Conservation (phyloP, 2,888 invertebrate genomes). For the Cyclophora punctaria region DNA sequence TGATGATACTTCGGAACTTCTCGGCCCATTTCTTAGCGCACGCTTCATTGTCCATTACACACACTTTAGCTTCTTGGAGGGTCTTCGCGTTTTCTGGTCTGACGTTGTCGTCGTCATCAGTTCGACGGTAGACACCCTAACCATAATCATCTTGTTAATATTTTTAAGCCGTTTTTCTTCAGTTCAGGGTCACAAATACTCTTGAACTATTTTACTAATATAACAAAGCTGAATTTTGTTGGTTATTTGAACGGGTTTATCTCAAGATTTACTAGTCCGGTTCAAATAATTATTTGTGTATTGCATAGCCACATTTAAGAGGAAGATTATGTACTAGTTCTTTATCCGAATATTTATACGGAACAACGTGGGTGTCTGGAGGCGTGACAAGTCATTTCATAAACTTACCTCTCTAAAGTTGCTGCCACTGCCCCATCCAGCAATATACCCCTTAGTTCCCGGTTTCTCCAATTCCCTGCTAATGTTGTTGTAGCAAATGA, state of each 20-base stretch:
- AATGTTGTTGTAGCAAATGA: conserved; percentile 53
- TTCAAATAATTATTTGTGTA: no score
- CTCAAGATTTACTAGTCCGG: no score
- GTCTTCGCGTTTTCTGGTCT: conserved; percentile 48
- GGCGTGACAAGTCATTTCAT: background rate
- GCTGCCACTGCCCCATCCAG: conserved; percentile 66
- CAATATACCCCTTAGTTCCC: conserved; percentile 58
- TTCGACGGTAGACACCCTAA: conserved; percentile 60
- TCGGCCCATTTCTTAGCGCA: conserved; percentile 67
- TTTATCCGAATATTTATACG: no score
- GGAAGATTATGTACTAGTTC: no score
- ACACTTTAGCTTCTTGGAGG: conserved; percentile 64
- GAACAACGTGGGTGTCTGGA: no score
- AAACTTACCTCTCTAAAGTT: conserved; percentile 57
- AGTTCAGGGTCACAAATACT: no score
- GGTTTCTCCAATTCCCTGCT: conserved; percentile 60
- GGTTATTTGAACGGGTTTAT: no score
- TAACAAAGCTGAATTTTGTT: no score
- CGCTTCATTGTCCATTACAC: conserved; percentile 63
- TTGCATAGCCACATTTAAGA: no score
- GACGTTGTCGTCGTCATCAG: conserved; percentile 4
- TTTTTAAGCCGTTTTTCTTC: background rate
- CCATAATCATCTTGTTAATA: background rate
- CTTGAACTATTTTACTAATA: no score
- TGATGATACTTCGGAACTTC: conserved; percentile 54